Conservation (phyloP, 1,140 invertebrate genomes). For the Subanguina moxae region DNA sequence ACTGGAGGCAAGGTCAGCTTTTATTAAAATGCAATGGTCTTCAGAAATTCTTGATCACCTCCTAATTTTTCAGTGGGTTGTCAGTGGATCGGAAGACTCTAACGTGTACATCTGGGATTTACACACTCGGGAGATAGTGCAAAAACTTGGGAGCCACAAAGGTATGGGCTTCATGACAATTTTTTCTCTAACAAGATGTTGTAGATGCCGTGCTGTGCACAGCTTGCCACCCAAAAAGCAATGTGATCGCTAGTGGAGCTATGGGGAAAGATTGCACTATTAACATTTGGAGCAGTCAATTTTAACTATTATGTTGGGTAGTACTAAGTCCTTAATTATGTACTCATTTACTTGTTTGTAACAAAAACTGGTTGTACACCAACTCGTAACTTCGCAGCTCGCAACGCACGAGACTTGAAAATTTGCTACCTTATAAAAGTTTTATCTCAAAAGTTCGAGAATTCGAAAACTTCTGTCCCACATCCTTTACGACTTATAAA, state of each 20-base stretch:
- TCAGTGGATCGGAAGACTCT: slow-evolving; percentile 98
- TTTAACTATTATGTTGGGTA: slow-evolving; percentile 21
- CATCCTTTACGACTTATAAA: no score
- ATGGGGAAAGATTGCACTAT: slow-evolving; percentile 98
- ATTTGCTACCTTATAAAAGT: no score
- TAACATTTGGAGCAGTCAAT: slow-evolving; percentile 95
- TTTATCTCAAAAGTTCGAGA: no score
- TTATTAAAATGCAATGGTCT: slow-evolving; percentile 1
- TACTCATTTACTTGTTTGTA: no score
- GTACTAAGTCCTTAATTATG: no score
- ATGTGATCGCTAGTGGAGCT: slow-evolving; percentile 96
- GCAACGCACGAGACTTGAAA: no score
- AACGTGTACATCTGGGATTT: slow-evolving; percentile 99
- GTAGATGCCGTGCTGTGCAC: slow-evolving; percentile 92
- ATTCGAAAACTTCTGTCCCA: no score
- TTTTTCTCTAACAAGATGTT: background rate
- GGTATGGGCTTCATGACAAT: slow-evolving; percentile 63
- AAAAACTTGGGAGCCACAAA: slow-evolving; percentile 90
- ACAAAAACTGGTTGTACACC: no score
- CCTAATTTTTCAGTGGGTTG: slow-evolving; percentile 79
- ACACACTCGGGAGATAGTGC: slow-evolving; percentile 97
- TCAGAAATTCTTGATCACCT: slow-evolving; percentile 28
- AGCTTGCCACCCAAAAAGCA: slow-evolving; percentile 95
- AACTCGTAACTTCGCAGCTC: no score
- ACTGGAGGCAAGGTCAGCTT: slow-evolving; percentile 87